Conservation (phyloP, 2,888 invertebrate genomes). For the Polyommatus icarus region DNA sequence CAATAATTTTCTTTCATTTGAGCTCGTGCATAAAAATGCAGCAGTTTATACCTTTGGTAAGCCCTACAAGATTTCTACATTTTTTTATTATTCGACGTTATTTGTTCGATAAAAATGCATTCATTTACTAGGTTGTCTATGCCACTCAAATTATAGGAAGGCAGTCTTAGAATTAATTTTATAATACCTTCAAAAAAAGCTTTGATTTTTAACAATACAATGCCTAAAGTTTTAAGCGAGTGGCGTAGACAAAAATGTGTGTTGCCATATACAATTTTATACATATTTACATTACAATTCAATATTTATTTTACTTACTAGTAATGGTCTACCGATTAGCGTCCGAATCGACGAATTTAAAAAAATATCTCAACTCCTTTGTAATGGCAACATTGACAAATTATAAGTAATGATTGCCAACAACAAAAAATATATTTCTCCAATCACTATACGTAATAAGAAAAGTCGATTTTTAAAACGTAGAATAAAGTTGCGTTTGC, state of each 20-base stretch:
- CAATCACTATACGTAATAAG: background rate
- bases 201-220: background rate
- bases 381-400: slow-evolving; percentile 13
- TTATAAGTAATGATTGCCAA: background rate
- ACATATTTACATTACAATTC: slow-evolving; percentile 4
- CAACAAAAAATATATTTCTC: background rate
- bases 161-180: background rate
- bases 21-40: background rate
- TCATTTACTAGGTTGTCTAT: background rate
- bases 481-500: slow-evolving; percentile 20
- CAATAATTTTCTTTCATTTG: background rate
- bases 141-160: background rate
- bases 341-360: slow-evolving; percentile 18
- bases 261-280: slow-evolving; percentile 20
- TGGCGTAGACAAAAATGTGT: background rate
- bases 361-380: slow-evolving; percentile 8
- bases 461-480: background rate
- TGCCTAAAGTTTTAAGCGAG: background rate
- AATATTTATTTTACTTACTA: background rate
- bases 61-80: background rate
- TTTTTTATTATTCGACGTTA: background rate
- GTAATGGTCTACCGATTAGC: slow-evolving; percentile 4
- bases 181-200: background rate
- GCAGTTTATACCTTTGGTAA: slow-evolving; percentile 13
- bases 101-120: slow-evolving; percentile 1